Base-by-base conservation (phyloP, 2,888 invertebrate species). In the Elysia crispata region DNA sequence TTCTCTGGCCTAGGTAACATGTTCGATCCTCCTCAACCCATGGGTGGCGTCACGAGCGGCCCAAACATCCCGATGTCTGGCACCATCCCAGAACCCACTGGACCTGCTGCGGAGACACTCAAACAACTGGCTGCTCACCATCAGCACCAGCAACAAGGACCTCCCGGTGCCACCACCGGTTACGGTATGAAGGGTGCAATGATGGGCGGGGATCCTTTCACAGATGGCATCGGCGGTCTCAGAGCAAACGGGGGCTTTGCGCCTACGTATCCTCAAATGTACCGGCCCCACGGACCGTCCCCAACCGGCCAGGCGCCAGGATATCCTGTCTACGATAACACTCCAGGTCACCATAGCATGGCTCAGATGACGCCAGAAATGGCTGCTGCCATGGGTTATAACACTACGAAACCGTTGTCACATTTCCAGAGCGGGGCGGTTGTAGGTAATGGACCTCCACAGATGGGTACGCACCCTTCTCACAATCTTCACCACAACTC, bases 41-140 rank as follows among this genome's bases (percentile, higher is more conserved):
- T 81, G 81, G 50, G 66, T 57, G 80, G 72, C 18, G 31, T 25
- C 13, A 60, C 64, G 33, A 73, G 76, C 49, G 77, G 74, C n/a
- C 80, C 80, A 25, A 74, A 60, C 74, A 76, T 80, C 33, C 80
- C 79, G 33, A 77, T 74, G 50, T 50, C 81, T 13, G 77, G 78
- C 25, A 33, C 84, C 18, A 84, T 87, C 76, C 83, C 87, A 33
- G 89, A 90, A 81, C 78, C 83, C 30, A 88, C 90, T 18, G 97
- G 97, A 81, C 96, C 97, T 31, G 98, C 98, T 0, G 97, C 98
- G 73, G 97, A 98, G 93, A 98, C 97, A 0, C 93, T 98, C 76
- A 98, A 98, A 91, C 97, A 98, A 90, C 97, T 98, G 97, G 98
- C 98, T 60, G 97, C 98, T 91, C 98, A 98, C 92, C 98, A 98